Evolutionary conservation across 2,113 vertebrate species (phyloP).

Genomic region (Motacilla tschutschensis): DNA sequence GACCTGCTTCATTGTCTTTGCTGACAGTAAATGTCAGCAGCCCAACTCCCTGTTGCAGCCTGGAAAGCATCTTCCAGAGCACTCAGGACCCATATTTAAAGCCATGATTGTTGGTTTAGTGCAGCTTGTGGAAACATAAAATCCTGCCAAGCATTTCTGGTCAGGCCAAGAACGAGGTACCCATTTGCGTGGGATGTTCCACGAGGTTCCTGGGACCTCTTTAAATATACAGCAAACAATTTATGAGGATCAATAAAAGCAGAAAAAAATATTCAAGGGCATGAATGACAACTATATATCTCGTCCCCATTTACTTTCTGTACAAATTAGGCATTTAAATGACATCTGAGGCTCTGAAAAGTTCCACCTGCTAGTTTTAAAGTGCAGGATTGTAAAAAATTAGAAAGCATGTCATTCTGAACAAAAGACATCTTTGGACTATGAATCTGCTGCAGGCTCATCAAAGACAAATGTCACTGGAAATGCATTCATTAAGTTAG

Average conservation of each 20-base stretch:
- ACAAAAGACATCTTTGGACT: constrained; percentile 46
- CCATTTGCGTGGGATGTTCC: not conserved
- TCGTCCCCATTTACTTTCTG: not conserved
- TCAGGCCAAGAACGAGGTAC: not conserved
- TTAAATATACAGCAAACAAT: not conserved
- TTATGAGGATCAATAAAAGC: not conserved
- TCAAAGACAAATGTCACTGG: constrained; percentile 35
- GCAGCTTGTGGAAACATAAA: not conserved
- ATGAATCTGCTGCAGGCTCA: constrained; percentile 7
- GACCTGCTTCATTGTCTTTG: not conserved
- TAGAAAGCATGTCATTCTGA: constrained; percentile 33
- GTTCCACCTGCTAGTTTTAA: constrained; percentile 43
- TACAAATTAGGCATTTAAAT: constrained; percentile 13
- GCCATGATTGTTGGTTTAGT: not conserved
- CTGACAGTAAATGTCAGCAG: not conserved
- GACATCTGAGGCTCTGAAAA: constrained; percentile 36
- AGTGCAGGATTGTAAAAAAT: not conserved
- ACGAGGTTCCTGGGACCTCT: not conserved
- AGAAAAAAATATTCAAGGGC: not conserved
- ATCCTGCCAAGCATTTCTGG: not conserved
- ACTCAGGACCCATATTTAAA: not conserved
- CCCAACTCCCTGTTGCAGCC: not conserved
- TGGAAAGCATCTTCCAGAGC: not conserved
- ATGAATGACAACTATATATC: not conserved
- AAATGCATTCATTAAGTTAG: constrained; percentile 6